These are phyloP conservation scores for Polymixis flavicincta DNA, from an alignment of 2,888 invertebrate species.

Conservation along the genomic window DNA sequence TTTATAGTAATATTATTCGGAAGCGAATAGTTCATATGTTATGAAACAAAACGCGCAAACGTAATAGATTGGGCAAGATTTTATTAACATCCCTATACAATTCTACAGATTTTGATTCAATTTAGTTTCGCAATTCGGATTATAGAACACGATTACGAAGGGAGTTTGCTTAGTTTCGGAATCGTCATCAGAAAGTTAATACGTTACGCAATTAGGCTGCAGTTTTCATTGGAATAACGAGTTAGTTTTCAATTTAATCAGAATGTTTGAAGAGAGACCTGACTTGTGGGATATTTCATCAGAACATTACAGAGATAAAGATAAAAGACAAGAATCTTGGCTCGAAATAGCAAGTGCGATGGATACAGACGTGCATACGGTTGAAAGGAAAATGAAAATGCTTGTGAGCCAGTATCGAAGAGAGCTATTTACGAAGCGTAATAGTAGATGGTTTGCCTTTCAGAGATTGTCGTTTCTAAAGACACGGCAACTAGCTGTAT, in stretches of 20 bases:
- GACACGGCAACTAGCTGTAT: slow-evolving; percentile 5
- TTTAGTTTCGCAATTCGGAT: too few species aligned
- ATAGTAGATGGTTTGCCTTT: slow-evolving; percentile 45
- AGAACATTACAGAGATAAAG: slow-evolving; percentile 25
- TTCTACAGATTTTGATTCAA: too few species aligned
- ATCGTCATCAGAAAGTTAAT: too few species aligned
- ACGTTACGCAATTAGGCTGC: too few species aligned
- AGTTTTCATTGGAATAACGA: slow-evolving; percentile 40
- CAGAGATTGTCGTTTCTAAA: slow-evolving; percentile 37
- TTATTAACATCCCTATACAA: too few species aligned
- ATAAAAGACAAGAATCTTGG: slow-evolving; percentile 37
- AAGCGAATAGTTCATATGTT: too few species aligned
- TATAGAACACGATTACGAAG: too few species aligned
- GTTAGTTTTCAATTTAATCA: slow-evolving; percentile 35
- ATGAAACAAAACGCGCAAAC: too few species aligned
- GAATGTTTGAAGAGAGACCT: slow-evolving; percentile 35
- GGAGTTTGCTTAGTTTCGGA: too few species aligned
- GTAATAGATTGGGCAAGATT: too few species aligned
- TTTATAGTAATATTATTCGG: too few species aligned
- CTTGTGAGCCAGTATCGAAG: slow-evolving; percentile 39
- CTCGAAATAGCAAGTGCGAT: slow-evolving; percentile 34
- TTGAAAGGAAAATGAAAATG: slow-evolving; percentile 46
- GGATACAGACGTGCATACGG: slow-evolving; percentile 11
- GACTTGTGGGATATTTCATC: slow-evolving; percentile 39
- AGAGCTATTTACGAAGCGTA: slow-evolving; percentile 29